Base-by-base conservation (phyloP, 2,113 vertebrate species). In the Serinus canaria region DNA sequence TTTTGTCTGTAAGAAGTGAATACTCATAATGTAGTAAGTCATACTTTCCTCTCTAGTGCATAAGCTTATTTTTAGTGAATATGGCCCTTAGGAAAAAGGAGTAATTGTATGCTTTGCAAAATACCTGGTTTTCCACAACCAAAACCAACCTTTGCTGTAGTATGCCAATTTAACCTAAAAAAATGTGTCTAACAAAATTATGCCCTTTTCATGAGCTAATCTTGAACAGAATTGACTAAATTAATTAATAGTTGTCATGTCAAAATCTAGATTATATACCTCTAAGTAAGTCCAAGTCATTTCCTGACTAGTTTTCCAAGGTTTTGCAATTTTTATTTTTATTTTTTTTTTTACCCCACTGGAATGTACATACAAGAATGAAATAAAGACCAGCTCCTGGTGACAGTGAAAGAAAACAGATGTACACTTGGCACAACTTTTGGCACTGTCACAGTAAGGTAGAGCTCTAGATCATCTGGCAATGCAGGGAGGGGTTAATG, bases 41-140 rank as follows among this genome's bases (percentile, higher is more conserved):
- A 60, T 64, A 52, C 31, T 64, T 80, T 68, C n/a, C 27, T 82
- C 15, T 78, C 46, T 66, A 90, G 75, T 83, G 82, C 85, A 81
- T 90, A 93, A 91, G 30, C 19, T 63, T 85, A 39, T 55, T 91
- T 94, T 92, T 83, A 91, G 87, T 97, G 93, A 94, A 94, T 88
- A n/a, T 92, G 91, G 88, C 93, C 81, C 84, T 53, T 44, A 93
- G 82, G 70, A 41, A 79, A 84, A 94, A 69, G 35, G 27, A 87
- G 41, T 69, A 62, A 76, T 79, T 89, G 37, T 69, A 73, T 82
- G 44, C 35, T 86, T 90, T 94, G 46, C 58, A 91, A 95, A 95
- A 50, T 70, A 85, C 4, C 7, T 66, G n/a, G 44, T 73, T 46
- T 16, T 85, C 55, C 16, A 55, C n/a, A 76, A 69, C 56, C 66